Conservation (phyloP, 1,140 invertebrate genomes). For the Vanessa tameamea region DNA sequence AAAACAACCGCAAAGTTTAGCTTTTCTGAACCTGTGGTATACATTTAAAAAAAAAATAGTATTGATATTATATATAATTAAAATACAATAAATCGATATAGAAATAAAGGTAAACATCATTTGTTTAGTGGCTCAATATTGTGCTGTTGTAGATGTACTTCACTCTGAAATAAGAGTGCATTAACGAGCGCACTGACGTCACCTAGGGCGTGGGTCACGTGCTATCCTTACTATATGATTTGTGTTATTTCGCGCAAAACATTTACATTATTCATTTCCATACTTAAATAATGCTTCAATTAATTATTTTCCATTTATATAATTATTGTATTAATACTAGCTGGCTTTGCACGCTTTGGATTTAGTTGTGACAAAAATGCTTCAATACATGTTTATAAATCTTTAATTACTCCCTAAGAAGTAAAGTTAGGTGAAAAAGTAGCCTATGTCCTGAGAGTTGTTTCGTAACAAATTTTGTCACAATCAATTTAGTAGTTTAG, state of each 20-base stretch:
- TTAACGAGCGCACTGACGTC: slow-evolving; percentile 21
- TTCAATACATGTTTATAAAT: too few relatives aligned
- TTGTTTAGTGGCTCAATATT: slow-evolving; percentile 12
- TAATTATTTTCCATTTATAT: background rate
- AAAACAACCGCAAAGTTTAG: too few relatives aligned
- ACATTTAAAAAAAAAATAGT: too few relatives aligned
- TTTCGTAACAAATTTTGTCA: too few relatives aligned
- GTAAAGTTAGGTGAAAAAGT: too few relatives aligned
- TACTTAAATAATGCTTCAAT: background rate
- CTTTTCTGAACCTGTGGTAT: too few relatives aligned
- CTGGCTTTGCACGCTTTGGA: too few relatives aligned
- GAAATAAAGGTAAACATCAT: background rate
- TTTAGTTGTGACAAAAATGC: too few relatives aligned
- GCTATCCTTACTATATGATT: slow-evolving; percentile 1
- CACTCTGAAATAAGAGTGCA: slow-evolving; percentile 25
- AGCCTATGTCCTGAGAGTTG: too few relatives aligned
- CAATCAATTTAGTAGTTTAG: too few relatives aligned
- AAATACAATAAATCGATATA: background rate
- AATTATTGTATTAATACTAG: background rate
- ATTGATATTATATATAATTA: too few relatives aligned
- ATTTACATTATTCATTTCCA: slow-evolving; percentile 2
- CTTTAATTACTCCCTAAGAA: too few relatives aligned
- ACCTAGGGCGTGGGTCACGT: slow-evolving; percentile 23
- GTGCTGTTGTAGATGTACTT: slow-evolving; percentile 8
- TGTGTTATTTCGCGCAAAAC: slow-evolving; percentile 24